phyloP scores from a whole-genome alignment of 2,888 invertebrate species.

The Hypselothyrea guttata region DNA sequence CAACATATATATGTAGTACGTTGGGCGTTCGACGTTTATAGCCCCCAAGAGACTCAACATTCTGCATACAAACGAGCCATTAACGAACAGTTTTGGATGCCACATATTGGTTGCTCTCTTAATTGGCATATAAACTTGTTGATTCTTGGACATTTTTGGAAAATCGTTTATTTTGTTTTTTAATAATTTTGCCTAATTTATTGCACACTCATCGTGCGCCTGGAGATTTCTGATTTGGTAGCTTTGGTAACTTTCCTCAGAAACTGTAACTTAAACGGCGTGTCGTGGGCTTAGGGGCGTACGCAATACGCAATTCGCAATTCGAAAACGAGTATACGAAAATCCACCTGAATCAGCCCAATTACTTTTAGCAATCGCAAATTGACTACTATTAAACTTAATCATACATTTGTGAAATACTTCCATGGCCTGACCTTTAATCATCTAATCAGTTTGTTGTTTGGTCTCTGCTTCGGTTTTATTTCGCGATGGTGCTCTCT shows the following conservation, averaged over 20 bases:
- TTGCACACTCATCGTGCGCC: constrained; percentile 33
- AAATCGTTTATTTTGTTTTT: constrained; percentile 13
- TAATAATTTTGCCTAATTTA: constrained; percentile 21
- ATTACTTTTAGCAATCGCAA: constrained; percentile 10
- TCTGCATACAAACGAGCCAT: constrained; percentile 47
- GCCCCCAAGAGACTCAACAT: constrained; percentile 4
- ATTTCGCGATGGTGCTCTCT: background rate
- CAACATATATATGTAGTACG: constrained; percentile 3
- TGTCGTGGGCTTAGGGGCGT: background rate
- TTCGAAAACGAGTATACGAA: background rate
- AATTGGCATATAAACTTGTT: background rate
- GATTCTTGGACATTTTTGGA: constrained; percentile 35
- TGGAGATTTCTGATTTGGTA: constrained; percentile 14
- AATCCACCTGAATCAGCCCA: constrained; percentile 3
- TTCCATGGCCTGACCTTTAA: constrained; percentile 50
- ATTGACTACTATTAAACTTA: constrained; percentile 44
- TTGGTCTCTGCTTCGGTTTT: constrained; percentile 9
- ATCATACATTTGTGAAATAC: constrained; percentile 36
- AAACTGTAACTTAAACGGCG: background rate
- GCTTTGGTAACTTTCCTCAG: constrained; percentile 11
- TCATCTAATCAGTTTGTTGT: constrained; percentile 45
- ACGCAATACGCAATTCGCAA: constrained; percentile 7
- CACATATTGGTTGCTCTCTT: constrained; percentile 4
- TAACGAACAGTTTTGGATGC: constrained; percentile 32
- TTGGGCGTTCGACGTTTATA: constrained; percentile 27